Percentiles rank a stretch among this genome's conserved stretches.
phyloP scores from a whole-genome alignment of 1,140 invertebrate genomes.

The Drosophila chauvacae region DNA sequence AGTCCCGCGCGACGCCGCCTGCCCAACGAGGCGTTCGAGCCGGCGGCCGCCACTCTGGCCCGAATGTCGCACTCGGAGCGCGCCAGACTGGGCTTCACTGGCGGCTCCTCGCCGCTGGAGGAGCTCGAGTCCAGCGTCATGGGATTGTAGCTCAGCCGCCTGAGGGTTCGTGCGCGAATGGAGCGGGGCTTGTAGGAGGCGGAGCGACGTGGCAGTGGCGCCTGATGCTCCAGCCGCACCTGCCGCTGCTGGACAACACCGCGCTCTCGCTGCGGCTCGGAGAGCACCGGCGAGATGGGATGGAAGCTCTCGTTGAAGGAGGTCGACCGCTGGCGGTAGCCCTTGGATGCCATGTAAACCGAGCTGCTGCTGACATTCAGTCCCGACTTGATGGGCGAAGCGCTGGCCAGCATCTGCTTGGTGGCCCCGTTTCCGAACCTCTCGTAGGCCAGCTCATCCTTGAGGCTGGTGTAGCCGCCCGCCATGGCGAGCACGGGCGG shows the following conservation, averaged over 20 bases:
- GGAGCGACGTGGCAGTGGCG: slow-evolving; percentile 49
- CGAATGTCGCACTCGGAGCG: slow-evolving; percentile 85
- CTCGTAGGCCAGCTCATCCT: slow-evolving; percentile 61
- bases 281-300: slow-evolving; percentile 77
- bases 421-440: slow-evolving; percentile 64
- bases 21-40: slow-evolving; percentile 58
- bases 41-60: slow-evolving; percentile 54
- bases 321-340: slow-evolving; percentile 79
- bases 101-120: slow-evolving; percentile 73
- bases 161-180: slow-evolving; percentile 85
- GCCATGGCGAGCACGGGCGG: slow-evolving; percentile 55
- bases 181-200: slow-evolving; percentile 81
- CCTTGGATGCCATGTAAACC: slow-evolving; percentile 59
- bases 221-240: slow-evolving; percentile 37
- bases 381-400: slow-evolving; percentile 73
- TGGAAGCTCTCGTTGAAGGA: slow-evolving; percentile 84
- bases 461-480: slow-evolving; percentile 43
- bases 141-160: slow-evolving; percentile 86
- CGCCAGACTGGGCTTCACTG: slow-evolving; percentile 76
- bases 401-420: slow-evolving; percentile 70
- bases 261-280: slow-evolving; percentile 49
- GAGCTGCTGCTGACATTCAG: slow-evolving; percentile 66
- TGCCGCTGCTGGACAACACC: slow-evolving; percentile 44
- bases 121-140: slow-evolving; percentile 85
- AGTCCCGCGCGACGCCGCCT: slow-evolving; percentile 67